Evolutionary conservation across 2,888 invertebrate genomes (phyloP).

Genomic region (Orchesella flavescens): DNA sequence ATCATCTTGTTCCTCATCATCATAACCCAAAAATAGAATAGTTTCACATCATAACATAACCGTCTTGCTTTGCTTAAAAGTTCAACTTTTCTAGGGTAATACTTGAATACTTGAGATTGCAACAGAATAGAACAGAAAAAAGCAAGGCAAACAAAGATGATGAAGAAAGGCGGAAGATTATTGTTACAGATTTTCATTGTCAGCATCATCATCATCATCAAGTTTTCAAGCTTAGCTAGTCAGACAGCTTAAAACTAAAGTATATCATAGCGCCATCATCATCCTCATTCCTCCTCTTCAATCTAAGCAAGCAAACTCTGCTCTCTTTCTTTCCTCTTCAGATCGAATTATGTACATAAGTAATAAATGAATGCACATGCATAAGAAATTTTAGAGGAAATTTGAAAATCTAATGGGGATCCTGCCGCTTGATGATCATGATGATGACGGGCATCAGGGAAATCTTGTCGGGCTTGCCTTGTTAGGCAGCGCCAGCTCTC

Average conservation of each 20-base stretch:
- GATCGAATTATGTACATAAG: conserved; percentile 72
- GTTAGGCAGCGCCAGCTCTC: too few species aligned
- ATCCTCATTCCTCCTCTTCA: not conserved
- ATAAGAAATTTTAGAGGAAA: conserved; percentile 72
- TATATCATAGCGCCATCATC: not conserved
- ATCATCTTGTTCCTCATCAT: not conserved
- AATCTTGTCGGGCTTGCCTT: conserved; percentile 11
- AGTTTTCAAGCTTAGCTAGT: not conserved
- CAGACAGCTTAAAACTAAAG: not conserved
- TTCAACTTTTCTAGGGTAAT: not conserved
- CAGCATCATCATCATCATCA: conserved; percentile 14
- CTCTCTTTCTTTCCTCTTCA: conserved; percentile 46
- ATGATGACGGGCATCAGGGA: conserved; percentile 50
- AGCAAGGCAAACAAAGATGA: not conserved
- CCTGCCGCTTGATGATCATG: conserved; percentile 47
- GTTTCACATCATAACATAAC: not conserved
- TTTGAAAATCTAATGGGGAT: conserved; percentile 72
- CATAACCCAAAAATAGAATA: not conserved
- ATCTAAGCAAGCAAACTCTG: not conserved
- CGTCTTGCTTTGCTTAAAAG: not conserved
- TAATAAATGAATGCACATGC: conserved; percentile 73
- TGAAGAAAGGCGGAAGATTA: not conserved
- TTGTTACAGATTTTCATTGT: conserved; percentile 25
- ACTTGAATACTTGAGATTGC: not conserved
- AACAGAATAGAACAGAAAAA: too few species aligned